Evolutionary conservation across 2,797 vertebrate species (phyloP), one percentile per base, ranked within the genome.

Genomic region (Sebastes hopkinsi): DNA sequence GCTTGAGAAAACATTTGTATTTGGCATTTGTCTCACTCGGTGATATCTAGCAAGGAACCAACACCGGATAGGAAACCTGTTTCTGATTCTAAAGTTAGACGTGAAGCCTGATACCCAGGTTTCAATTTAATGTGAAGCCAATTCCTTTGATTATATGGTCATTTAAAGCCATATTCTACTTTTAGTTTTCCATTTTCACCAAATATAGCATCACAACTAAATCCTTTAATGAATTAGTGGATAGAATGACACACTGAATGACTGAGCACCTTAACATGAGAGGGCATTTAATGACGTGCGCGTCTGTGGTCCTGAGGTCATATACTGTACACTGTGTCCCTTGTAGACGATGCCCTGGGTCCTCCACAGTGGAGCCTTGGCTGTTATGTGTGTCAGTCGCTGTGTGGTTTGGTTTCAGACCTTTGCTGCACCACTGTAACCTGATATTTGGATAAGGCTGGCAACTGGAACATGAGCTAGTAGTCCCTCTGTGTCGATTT

Each of bases 391-490:
- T 55, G 72, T 22, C 76, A n/a, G 79, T n/a, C 32, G 29, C 67
- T 27, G 79, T 65, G 79, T 69, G 85, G 68, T 84, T 81, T 72
- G 80, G 86, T 88, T 90, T 87, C 88, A 88, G 83, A 85, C 73
- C 79, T 88, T 85, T 83, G 84, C 83, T 77, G 67, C 20, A 55
- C 73, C 77, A 3, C 69, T 65, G 87, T 64, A 87, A 91, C 77
- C 73, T 30, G 84, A 92, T 83, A 90, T 69, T 56, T 75, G 56
- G 78, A 81, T 59, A 52, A 79, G 75, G 36, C 82, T 54, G 71
- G 56, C 7, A 4, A 83, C 27, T 77, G 71, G n/a, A 89, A 90
- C 81, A 66, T 27, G 74, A 92, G 72, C 82, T 27, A 30, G 36
- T 23, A 10, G 54, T 55, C 59, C 54, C 50, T 5, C 42, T 5